Percentiles rank a stretch among this genome's conserved stretches.
Evolutionary conservation across 1,140 invertebrate species (phyloP).

Genomic region (Papilio helenus): DNA sequence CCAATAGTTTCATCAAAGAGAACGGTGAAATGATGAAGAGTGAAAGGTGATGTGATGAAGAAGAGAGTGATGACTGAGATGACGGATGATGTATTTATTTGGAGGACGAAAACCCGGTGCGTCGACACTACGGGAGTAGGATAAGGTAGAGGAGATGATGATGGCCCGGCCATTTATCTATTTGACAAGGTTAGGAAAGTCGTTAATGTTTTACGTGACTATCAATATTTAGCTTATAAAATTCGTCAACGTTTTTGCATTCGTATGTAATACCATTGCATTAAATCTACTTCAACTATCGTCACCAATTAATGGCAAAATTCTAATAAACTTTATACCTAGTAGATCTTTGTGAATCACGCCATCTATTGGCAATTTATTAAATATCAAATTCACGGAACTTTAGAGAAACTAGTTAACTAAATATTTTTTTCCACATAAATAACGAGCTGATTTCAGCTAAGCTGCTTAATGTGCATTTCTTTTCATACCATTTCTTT

Average conservation of each 20-base stretch:
- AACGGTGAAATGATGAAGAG: too few species aligned
- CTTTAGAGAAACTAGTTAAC: neutral
- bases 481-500: slow-evolving; percentile 28
- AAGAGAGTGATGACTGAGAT: too few species aligned
- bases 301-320: neutral
- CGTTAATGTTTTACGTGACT: neutral
- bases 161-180: neutral
- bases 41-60: too few species aligned
- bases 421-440: neutral
- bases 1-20: too few species aligned
- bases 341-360: neutral
- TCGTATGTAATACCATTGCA: neutral
- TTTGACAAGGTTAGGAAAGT: neutral
- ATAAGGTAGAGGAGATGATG: too few species aligned
- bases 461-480: slow-evolving; percentile 18
- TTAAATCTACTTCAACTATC: neutral
- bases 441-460: neutral
- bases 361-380: neutral
- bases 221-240: neutral
- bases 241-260: neutral
- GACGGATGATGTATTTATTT: too few species aligned
- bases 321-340: neutral
- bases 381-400: neutral
- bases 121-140: too few species aligned
- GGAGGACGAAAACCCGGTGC: too few species aligned